These are phyloP conservation scores for Clostera curtula DNA, from an alignment of 2,888 invertebrate genomes.

Conservation along the genomic window DNA sequence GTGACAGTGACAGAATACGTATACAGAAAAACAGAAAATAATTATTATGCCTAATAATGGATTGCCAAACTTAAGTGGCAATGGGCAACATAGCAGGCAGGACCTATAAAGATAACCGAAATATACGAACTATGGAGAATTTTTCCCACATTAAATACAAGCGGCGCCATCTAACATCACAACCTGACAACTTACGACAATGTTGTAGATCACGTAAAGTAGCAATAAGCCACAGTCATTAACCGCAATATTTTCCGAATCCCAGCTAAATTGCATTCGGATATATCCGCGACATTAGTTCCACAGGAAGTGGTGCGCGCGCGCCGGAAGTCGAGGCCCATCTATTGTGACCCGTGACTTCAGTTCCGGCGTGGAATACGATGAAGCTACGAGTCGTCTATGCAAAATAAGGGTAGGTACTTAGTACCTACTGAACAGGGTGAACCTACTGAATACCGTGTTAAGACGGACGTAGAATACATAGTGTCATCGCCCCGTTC, in stretches of 20 bases:
- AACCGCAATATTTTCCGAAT: constrained; percentile 51
- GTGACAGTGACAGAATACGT: no score
- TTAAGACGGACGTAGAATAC: no score
- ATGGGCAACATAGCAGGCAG: no score
- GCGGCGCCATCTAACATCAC: neutral
- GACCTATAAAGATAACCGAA: no score
- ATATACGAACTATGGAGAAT: no score
- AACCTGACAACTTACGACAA: neutral
- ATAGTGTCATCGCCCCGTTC: no score
- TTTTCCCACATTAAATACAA: neutral
- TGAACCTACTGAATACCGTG: no score
- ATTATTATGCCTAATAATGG: no score
- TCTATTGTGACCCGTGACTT: constrained; percentile 50
- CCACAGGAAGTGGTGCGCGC: constrained; percentile 47
- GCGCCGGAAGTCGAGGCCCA: constrained; percentile 53
- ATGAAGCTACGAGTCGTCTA: constrained; percentile 20
- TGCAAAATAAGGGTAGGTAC: no score
- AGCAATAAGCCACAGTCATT: constrained; percentile 35
- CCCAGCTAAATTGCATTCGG: constrained; percentile 54
- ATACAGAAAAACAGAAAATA: no score
- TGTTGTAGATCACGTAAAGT: constrained; percentile 15
- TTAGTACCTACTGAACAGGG: no score
- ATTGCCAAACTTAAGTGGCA: no score
- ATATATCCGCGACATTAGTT: constrained; percentile 53
- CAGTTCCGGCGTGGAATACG: constrained; percentile 33